phyloP scores from a whole-genome alignment of 2,113 vertebrate species.

The Coreoperca whiteheadi region DNA sequence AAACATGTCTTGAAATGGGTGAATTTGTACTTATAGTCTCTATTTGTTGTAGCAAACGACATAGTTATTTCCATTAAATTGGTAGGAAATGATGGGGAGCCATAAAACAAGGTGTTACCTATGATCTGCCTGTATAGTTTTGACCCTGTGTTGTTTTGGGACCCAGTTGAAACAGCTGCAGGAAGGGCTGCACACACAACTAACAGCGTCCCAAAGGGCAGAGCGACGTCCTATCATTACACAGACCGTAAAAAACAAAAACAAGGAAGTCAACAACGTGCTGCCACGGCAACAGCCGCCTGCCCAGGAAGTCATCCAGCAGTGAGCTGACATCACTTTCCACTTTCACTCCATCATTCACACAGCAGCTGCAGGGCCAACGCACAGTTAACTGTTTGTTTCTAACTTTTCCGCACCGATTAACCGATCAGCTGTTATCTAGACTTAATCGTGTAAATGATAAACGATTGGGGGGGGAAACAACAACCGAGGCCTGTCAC shows the following conservation, averaged over 20 bases:
- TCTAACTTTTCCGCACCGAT: background rate
- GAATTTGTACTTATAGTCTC: background rate
- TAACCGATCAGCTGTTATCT: accelerated
- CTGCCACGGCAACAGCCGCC: conserved; percentile 48
- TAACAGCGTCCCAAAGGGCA: background rate
- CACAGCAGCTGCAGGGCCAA: conserved; percentile 2
- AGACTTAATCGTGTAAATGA: too few relatives aligned
- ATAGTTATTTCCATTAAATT: background rate
- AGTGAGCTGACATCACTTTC: conserved; percentile 46
- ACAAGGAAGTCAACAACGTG: conserved; percentile 60
- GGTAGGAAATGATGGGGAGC: background rate
- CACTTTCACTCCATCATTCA: conserved; percentile 25
- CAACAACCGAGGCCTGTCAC: background rate
- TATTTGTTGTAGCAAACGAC: background rate
- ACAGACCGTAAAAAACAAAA: conserved; percentile 46
- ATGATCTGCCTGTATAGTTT: background rate
- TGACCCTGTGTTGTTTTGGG: background rate
- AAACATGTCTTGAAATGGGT: background rate
- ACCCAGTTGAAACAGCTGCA: background rate
- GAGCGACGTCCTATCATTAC: conserved; percentile 5
- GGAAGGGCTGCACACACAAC: background rate
- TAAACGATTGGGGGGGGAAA: too few relatives aligned
- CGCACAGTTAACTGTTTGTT: background rate
- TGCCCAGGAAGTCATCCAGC: conserved; percentile 73
- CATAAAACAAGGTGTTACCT: background rate